Evolutionary conservation across 2,113 vertebrate species (phyloP).

Genomic region (Cygnus atratus): DNA sequence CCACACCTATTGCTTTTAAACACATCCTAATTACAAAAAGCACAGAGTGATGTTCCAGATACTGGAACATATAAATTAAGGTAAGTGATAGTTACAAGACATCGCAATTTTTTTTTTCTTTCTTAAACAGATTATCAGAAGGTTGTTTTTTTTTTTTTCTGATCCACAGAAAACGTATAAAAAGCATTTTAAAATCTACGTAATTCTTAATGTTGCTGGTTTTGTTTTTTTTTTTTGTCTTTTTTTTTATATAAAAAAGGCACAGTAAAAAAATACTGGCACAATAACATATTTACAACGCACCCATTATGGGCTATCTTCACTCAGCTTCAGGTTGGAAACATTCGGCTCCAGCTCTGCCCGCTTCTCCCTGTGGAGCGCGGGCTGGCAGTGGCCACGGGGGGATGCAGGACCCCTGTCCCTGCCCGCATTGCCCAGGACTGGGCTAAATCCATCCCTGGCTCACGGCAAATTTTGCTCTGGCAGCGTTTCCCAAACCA

Average conservation of each 20-base stretch:
- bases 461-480: not conserved
- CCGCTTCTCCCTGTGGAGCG: not conserved
- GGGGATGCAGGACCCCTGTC: rapidly evolving
- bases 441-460: not conserved
- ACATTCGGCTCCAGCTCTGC: conserved; percentile 27
- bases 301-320: conserved; percentile 93
- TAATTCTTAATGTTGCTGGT: not conserved
- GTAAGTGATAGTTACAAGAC: conserved; percentile 75
- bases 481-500: not conserved
- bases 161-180: conserved; percentile 83
- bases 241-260: conserved; percentile 13
- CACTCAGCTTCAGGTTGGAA: conserved; percentile 75
- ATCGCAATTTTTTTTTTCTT: conserved; percentile 53
- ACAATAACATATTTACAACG: conserved; percentile 83
- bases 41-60: conserved; percentile 81
- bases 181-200: conserved; percentile 67
- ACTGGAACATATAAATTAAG: conserved; percentile 87
- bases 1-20: conserved; percentile 51
- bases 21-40: conserved; percentile 62
- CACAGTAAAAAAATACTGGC: conserved; percentile 96
- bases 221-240: not conserved
- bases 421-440: not conserved
- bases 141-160: conserved; percentile 65
- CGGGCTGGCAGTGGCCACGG: not conserved
- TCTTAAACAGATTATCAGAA: conserved; percentile 72